A percentile compares a stretch with the other conserved stretches of the same genome.
These are phyloP conservation scores for Sphyrna mokarran DNA, from an alignment of 2,113 vertebrate species.

Conservation along the genomic window DNA sequence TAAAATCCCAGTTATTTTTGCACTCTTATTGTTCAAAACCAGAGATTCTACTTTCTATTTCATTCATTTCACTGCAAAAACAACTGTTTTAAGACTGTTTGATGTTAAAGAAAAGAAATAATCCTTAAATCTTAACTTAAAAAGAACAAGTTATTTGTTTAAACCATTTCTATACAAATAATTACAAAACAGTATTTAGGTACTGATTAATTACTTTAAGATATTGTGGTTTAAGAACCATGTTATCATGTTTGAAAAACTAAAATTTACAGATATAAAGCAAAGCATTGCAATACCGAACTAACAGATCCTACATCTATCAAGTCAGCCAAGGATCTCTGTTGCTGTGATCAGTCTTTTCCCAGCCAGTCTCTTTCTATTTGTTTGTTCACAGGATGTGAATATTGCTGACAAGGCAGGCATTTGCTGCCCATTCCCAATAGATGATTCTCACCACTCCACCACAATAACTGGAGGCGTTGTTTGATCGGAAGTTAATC, in stretches of 20 bases:
- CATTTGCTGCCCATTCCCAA: too few species aligned
- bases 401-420: too few species aligned
- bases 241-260: background rate
- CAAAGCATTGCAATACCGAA: background rate
- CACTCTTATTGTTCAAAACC: background rate
- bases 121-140: background rate
- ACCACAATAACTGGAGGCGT: too few species aligned
- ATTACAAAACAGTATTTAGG: background rate
- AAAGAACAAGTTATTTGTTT: background rate
- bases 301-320: background rate
- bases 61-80: background rate
- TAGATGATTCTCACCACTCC: too few species aligned
- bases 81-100: background rate
- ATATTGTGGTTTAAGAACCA: background rate
- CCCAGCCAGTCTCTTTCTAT: background rate
- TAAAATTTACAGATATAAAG: background rate
- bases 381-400: too few species aligned
- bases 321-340: background rate
- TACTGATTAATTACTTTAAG: constrained; percentile 1
- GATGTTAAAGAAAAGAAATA: background rate
- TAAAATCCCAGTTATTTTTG: background rate
- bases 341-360: background rate
- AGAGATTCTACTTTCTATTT: background rate
- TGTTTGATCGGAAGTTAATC: too few species aligned
- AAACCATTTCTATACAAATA: background rate